These are phyloP conservation scores for Eilema sororculum DNA, from an alignment of 2,888 invertebrate genomes.

Conservation along the genomic window DNA sequence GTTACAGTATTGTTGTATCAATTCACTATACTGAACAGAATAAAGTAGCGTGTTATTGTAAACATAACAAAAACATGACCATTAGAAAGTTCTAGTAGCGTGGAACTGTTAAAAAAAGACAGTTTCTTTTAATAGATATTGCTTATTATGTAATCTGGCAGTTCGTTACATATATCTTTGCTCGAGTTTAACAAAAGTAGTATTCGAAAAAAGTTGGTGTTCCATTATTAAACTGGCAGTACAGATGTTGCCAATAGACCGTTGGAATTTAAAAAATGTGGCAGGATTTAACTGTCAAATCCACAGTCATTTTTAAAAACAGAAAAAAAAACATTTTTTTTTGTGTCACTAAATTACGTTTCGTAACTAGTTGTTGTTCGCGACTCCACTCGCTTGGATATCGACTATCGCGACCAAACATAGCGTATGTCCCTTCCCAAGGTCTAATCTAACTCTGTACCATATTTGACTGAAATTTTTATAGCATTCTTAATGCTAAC, in stretches of 20 bases:
- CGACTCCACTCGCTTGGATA: too few relatives aligned
- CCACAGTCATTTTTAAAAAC: neutral
- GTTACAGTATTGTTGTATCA: neutral
- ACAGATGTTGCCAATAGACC: neutral
- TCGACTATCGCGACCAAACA: too few relatives aligned
- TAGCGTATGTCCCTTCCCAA: too few relatives aligned
- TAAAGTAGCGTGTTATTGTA: constrained; percentile 7
- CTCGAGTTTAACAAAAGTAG: neutral
- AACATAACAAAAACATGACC: constrained; percentile 21
- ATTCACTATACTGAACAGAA: neutral
- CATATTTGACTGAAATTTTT: too few relatives aligned
- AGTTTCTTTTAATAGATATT: constrained; percentile 22
- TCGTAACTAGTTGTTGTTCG: too few relatives aligned
- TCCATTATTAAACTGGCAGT: neutral
- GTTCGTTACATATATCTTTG: constrained; percentile 18
- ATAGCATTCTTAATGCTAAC: too few relatives aligned
- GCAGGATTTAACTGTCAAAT: neutral
- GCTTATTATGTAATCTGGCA: constrained; percentile 32
- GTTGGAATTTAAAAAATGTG: neutral
- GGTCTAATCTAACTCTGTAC: too few relatives aligned
- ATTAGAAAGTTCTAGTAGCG: constrained; percentile 44
- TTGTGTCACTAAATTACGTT: neutral
- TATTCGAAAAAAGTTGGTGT: neutral
- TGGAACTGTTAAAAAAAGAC: constrained; percentile 28
- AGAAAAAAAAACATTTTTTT: too few relatives aligned